Evolutionary conservation across 2,113 vertebrate genomes (phyloP).

Genomic region (Pollachius pollachius): DNA sequence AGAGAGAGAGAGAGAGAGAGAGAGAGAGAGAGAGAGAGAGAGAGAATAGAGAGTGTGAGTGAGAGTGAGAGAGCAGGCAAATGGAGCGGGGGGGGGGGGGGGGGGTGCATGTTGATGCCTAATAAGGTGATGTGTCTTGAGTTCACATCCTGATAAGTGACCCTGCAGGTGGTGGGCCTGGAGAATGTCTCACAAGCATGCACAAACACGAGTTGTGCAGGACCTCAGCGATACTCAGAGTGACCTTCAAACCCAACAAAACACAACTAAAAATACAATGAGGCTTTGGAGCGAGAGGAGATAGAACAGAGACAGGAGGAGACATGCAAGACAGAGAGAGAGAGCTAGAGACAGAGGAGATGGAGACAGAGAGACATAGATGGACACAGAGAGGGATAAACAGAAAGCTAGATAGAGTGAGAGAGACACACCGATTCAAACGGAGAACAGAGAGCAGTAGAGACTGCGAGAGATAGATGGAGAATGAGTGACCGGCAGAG

Average conservation of each 20-base stretch:
- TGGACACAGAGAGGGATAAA: too few species aligned
- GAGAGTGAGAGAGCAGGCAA: too few species aligned
- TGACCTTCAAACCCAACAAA: too few species aligned
- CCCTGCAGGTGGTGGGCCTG: constrained; percentile 64
- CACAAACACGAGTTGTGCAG: constrained; percentile 13
- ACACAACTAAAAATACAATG: too few species aligned
- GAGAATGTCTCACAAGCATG: constrained; percentile 43
- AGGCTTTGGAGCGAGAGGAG: too few species aligned
- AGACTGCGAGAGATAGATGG: not conserved
- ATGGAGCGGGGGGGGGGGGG: not conserved
- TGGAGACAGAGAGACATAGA: too few species aligned
- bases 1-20: not conserved
- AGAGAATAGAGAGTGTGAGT: constrained; percentile 3
- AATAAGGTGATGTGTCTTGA: constrained; percentile 69
- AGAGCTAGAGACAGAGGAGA: too few species aligned
- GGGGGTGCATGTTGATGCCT: constrained; percentile 44
- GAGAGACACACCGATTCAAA: too few species aligned
- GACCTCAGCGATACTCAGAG: too few species aligned
- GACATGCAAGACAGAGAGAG: too few species aligned
- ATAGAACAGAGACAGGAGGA: too few species aligned
- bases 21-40: constrained; percentile 3
- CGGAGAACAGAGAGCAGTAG: not conserved
- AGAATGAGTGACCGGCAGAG: not conserved
- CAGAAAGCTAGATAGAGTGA: not conserved
- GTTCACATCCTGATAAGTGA: constrained; percentile 54